A percentile compares a stretch with the other conserved stretches of the same genome.
phyloP scores from a whole-genome alignment of 2,888 invertebrate species.

The Ptycholaimellus sp. region DNA sequence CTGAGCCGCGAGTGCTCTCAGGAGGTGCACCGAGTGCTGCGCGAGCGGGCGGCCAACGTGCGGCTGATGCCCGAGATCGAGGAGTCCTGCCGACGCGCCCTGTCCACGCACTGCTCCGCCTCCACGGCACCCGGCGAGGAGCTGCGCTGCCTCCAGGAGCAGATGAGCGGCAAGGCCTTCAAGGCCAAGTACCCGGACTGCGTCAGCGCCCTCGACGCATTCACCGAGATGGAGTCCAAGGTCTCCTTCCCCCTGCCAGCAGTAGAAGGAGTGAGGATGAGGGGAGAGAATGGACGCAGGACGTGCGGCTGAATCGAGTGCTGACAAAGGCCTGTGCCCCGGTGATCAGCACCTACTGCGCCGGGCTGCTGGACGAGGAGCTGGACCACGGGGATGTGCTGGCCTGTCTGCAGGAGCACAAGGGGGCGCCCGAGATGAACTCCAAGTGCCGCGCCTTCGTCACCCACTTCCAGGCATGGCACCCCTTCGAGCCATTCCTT shows the following conservation, averaged over 20 bases:
- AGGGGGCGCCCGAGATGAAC: constrained; percentile 58
- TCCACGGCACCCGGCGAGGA: constrained; percentile 39
- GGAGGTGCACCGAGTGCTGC: constrained; percentile 71
- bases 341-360: constrained; percentile 52
- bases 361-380: constrained; percentile 30
- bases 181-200: constrained; percentile 34
- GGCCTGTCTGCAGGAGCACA: constrained; percentile 73
- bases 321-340: constrained; percentile 55
- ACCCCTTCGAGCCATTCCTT: constrained; percentile 8
- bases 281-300: constrained; percentile 17
- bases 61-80: constrained; percentile 82
- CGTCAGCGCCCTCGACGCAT: constrained; percentile 49
- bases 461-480: constrained; percentile 70
- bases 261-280: not conserved
- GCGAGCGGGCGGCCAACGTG: constrained; percentile 67
- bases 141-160: constrained; percentile 64
- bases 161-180: constrained; percentile 22
- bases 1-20: constrained; percentile 33
- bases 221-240: constrained; percentile 64
- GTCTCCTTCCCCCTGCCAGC: not conserved
- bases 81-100: constrained; percentile 58
- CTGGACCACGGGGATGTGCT: constrained; percentile 55
- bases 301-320: constrained; percentile 64
- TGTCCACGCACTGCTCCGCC: constrained; percentile 55
- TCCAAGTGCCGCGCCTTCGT: constrained; percentile 68